phyloP scores from a whole-genome alignment of 2,797 vertebrate genomes.

The Tinamus major region DNA sequence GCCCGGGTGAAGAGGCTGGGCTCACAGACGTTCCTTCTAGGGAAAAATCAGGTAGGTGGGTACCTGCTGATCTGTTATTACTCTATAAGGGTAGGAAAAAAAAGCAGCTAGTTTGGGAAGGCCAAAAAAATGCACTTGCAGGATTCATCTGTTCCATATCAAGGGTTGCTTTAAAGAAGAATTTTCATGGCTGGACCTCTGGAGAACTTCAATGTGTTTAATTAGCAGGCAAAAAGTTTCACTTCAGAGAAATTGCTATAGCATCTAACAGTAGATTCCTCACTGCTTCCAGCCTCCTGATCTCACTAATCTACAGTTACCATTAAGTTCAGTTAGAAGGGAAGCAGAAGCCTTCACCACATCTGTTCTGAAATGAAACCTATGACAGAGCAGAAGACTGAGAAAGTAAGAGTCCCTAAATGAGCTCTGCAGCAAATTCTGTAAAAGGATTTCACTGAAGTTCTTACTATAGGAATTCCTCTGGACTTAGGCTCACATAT shows the following conservation, averaged over 20 bases:
- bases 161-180: not conserved
- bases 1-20: not conserved
- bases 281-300: not conserved
- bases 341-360: not conserved
- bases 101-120: not conserved
- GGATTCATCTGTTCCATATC: not conserved
- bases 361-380: not conserved
- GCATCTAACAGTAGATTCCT: not conserved
- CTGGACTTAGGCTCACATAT: not conserved
- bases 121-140: not conserved
- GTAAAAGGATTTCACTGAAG: not conserved
- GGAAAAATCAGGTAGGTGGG: not conserved
- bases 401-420: not conserved
- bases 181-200: not conserved
- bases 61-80: not conserved
- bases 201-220: not conserved
- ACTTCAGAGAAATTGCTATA: not conserved
- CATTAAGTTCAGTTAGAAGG: not conserved
- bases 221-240: conserved; percentile 20
- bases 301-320: not conserved
- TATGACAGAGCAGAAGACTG: not conserved
- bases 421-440: not conserved
- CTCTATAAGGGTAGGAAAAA: not conserved
- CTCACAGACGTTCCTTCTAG: not conserved
- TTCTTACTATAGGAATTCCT: not conserved